A percentile compares a stretch with the other conserved stretches of the same genome.
Evolutionary conservation across 2,113 vertebrate genomes (phyloP).

Genomic region (Thermophis baileyi): DNA sequence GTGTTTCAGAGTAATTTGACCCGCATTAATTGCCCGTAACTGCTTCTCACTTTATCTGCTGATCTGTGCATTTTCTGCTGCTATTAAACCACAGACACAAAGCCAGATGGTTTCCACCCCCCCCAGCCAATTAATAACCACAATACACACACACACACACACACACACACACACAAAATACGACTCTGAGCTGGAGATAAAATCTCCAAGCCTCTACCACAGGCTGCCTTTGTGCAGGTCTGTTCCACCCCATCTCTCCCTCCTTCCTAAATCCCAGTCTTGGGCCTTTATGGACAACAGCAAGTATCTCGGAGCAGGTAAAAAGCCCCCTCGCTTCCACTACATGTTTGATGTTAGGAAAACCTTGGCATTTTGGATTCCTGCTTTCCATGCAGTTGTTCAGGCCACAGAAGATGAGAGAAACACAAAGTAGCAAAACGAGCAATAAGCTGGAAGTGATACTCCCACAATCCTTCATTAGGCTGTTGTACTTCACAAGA

Average conservation of each 20-base stretch:
- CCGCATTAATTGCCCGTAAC: background rate
- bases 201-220: background rate
- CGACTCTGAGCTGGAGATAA: background rate
- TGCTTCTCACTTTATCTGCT: background rate
- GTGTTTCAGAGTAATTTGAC: background rate
- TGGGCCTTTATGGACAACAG: background rate
- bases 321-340: background rate
- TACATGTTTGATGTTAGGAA: background rate
- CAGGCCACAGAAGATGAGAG: background rate
- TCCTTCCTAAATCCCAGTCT: background rate
- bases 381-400: background rate
- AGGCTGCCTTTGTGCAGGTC: background rate
- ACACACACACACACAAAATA: too few relatives aligned
- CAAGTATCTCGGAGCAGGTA: background rate
- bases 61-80: background rate
- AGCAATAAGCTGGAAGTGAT: background rate
- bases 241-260: background rate
- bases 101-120: background rate
- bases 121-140: background rate
- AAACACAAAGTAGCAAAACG: background rate
- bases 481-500: background rate
- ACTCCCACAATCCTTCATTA: background rate
- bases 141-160: background rate
- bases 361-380: background rate
- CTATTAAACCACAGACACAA: background rate